Percentiles rank a stretch among this genome's conserved stretches.
These are phyloP conservation scores for Carcina quercana DNA, from an alignment of 2,888 invertebrate genomes.

Conservation along the genomic window DNA sequence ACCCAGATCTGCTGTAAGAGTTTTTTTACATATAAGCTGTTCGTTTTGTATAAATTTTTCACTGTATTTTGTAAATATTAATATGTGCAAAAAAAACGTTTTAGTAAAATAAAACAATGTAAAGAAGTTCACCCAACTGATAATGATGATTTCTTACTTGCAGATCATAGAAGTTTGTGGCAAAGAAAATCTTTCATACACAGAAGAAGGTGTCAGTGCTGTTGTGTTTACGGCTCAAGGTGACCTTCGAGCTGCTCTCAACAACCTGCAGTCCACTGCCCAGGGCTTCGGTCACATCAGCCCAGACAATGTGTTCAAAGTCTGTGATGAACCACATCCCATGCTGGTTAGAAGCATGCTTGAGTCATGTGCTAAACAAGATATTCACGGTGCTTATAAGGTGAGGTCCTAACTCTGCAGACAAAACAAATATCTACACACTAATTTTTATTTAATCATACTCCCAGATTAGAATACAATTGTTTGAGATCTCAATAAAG, in stretches of 20 bases:
- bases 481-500: too few species aligned
- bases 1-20: too few species aligned
- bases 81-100: too few species aligned
- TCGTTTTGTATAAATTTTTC: too few species aligned
- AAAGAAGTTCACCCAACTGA: too few species aligned
- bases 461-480: too few species aligned
- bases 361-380: constrained; percentile 84
- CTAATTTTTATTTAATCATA: too few species aligned
- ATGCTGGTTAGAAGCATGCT: constrained; percentile 94
- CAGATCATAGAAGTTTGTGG: constrained; percentile 60
- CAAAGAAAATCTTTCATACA: constrained; percentile 79
- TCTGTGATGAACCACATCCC: constrained; percentile 99
- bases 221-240: constrained; percentile 99
- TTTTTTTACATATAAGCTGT: too few species aligned
- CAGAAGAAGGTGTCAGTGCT: constrained; percentile 95
- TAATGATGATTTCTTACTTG: constrained; percentile 2
- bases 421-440: too few species aligned
- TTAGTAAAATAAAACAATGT: too few species aligned
- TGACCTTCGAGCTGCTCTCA: constrained; percentile 97
- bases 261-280: constrained; percentile 88
- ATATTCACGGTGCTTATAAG: constrained; percentile 90
- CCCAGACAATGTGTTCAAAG: constrained; percentile 96
- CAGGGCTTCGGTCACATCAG: constrained; percentile 92
- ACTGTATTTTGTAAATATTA: too few species aligned
- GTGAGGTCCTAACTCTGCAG: too few species aligned